phyloP scores from a whole-genome alignment of 2,797 vertebrate genomes.

The Aeoliscus strigatus region DNA sequence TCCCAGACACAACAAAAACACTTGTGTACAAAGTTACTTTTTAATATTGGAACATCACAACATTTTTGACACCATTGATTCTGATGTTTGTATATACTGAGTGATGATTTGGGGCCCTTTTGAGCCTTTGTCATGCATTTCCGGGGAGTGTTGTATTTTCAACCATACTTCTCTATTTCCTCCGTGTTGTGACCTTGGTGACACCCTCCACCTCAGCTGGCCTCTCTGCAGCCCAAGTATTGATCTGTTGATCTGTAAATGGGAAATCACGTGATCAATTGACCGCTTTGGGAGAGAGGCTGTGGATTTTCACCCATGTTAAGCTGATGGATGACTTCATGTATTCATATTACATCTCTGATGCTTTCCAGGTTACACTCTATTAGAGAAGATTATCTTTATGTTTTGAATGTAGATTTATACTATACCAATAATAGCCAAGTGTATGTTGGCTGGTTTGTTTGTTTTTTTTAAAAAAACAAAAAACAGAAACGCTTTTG shows the following conservation, averaged over 20 bases:
- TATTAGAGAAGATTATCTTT: constrained; percentile 78
- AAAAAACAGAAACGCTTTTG: constrained; percentile 77
- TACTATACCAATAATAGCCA: constrained; percentile 80
- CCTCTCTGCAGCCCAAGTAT: constrained; percentile 35
- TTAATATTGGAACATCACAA: constrained; percentile 28
- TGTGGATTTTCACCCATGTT: constrained; percentile 46
- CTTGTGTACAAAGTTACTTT: constrained; percentile 37
- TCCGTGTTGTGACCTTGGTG: constrained; percentile 49
- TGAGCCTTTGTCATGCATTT: constrained; percentile 43
- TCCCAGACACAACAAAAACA: constrained; percentile 40
- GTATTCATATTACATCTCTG: constrained; percentile 75
- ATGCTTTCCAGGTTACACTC: constrained; percentile 83
- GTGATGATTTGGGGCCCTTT: constrained; percentile 50
- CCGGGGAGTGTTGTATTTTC: constrained; percentile 30
- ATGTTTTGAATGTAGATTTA: constrained; percentile 85
- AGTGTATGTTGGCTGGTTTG: constrained; percentile 80
- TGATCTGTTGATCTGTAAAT: constrained; percentile 33
- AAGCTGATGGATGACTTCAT: constrained; percentile 56
- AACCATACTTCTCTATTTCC: constrained; percentile 29
- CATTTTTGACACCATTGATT: constrained; percentile 36
- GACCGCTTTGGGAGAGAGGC: constrained; percentile 41
- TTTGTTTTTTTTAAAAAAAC: constrained; percentile 73
- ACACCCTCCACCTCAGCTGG: constrained; percentile 39
- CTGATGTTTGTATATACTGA: constrained; percentile 54
- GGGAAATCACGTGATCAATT: constrained; percentile 33